Evolutionary conservation across 2,113 vertebrate species (phyloP), one percentile per base, ranked within the genome.

Genomic region (Isichthys henryi): DNA sequence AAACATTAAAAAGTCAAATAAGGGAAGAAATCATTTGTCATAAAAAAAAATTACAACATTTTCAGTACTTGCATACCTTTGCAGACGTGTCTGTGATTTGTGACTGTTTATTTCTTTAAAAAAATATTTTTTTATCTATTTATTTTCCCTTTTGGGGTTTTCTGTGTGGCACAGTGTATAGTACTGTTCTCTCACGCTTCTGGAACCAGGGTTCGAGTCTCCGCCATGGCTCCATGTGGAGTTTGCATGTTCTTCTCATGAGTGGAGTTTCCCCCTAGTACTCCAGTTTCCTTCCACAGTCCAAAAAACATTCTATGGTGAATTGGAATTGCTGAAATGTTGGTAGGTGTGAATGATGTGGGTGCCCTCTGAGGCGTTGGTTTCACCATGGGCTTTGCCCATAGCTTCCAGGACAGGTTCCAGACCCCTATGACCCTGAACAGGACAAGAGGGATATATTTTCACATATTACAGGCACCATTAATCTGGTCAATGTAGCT

Each of bases 1-100:
- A 49, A 86, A 86, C 85, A 86, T 50, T 53, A 86, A 66, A 88
- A 88, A 88, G 56, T 62, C 87, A 45, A 88, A 58, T 50, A 62
- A 35, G 85, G 85, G 48, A 87, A 45, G 23, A 48, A 84, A 45
- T 84, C 87, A 88, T 88, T 88, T 88, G 53, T 35, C 43, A 45
- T 23, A 15, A 87, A 50, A 39, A 39, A 35, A 87, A 87, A 87
- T 53, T 87, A 53, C 0, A 31, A 49, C 50, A 53, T 86, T 80
- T 80, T 80, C 74, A 43, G 31, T 80, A 80, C 35, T 43, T 43
- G 15, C 35, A 19, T 17, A 80, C 35, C 74, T 43, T 80, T 39
- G 35, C 35, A 80, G 74, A 80, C 15, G 15, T 8, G 74, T 43
- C 13, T 80, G 35, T 80, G 74, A 80, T 80, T 80, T 80, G 35